These are phyloP conservation scores for Ochotona curzoniae DNA, from an alignment of 2,113 vertebrate genomes.

Conservation along the genomic window DNA sequence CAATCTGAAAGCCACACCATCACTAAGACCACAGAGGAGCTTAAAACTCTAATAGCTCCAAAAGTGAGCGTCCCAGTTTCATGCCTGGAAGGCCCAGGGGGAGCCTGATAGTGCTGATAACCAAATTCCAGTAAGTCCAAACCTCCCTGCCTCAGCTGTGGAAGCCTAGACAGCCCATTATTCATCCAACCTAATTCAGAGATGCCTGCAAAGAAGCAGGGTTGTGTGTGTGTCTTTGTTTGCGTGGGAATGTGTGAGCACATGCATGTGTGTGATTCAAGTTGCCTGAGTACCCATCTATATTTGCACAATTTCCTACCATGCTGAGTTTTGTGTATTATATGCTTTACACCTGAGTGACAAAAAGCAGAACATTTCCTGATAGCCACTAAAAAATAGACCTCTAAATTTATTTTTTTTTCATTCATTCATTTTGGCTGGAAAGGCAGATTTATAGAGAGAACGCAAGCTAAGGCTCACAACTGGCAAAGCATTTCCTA, in stretches of 20 bases:
- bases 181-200: not conserved
- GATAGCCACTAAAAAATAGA: slow-evolving; percentile 70
- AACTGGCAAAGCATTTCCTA: not conserved
- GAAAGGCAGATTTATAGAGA: not conserved
- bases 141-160: not conserved
- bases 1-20: slow-evolving; percentile 30
- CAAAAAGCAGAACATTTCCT: slow-evolving; percentile 83
- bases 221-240: not conserved
- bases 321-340: slow-evolving; percentile 39
- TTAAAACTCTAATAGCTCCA: not conserved
- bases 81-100: not conserved
- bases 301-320: slow-evolving; percentile 82
- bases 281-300: not conserved
- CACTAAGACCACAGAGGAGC: not conserved
- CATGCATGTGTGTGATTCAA: not conserved
- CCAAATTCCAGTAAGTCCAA: not conserved
- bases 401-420: slow-evolving; percentile 65
- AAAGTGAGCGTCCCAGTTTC: slow-evolving; percentile 24
- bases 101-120: not conserved
- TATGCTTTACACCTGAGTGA: slow-evolving; percentile 73
- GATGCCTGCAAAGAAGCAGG: not conserved
- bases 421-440: too few relatives aligned
- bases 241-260: not conserved
- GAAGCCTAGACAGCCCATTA: not conserved
- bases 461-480: not conserved